A percentile compares a stretch with the other conserved stretches of the same genome.
Evolutionary conservation across 2,888 invertebrate species (phyloP).

Genomic region (Papilio demoleus): DNA sequence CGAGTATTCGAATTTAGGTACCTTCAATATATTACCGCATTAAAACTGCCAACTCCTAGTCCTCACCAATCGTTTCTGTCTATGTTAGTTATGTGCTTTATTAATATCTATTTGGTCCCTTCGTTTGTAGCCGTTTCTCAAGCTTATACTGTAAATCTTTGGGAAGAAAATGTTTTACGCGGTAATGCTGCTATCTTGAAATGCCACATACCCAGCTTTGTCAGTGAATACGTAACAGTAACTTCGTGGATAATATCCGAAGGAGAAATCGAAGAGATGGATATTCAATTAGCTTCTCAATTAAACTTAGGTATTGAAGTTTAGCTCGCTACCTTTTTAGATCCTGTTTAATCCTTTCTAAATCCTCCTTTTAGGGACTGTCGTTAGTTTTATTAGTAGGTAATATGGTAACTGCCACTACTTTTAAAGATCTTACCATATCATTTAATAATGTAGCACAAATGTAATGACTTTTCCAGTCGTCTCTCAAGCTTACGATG

Average conservation of each 20-base stretch:
- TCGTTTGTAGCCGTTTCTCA: conserved; percentile 93
- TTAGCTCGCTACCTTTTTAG: conserved; percentile 33
- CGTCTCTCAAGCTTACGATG: conserved; percentile 94
- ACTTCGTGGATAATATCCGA: conserved; percentile 94
- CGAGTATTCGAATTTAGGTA: no score
- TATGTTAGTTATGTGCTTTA: no score
- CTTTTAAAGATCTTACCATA: conserved; percentile 10
- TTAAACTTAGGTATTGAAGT: conserved; percentile 68
- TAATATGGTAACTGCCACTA: background rate
- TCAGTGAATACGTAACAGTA: conserved; percentile 94
- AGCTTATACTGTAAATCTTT: conserved; percentile 93
- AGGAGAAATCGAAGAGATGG: conserved; percentile 73
- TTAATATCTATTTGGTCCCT: no score
- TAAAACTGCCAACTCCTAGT: no score
- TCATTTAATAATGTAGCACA: conserved; percentile 23
- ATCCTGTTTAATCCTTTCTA: conserved; percentile 37
- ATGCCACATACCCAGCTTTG: conserved; percentile 97
- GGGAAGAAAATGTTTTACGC: conserved; percentile 95
- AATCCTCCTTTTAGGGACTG: conserved; percentile 10
- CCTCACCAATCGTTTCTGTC: no score
- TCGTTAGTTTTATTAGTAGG: background rate
- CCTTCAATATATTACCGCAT: no score
- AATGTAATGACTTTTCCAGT: conserved; percentile 85
- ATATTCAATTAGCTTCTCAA: conserved; percentile 76
- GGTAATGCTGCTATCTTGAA: conserved; percentile 95